Conservation (phyloP, 2,888 invertebrate genomes). For the Maniola hyperantus region DNA sequence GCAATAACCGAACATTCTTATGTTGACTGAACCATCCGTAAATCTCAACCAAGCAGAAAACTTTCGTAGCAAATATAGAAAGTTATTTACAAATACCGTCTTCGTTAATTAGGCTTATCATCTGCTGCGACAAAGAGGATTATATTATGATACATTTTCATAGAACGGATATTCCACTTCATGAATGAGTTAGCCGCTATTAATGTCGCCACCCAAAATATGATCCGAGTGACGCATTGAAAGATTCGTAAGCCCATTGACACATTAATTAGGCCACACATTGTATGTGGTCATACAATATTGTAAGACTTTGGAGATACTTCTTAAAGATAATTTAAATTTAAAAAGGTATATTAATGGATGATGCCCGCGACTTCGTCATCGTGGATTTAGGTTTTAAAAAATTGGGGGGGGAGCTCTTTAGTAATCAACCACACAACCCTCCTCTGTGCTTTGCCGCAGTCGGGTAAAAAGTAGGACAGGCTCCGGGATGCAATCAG, state of each 20-base stretch:
- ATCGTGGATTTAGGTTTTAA: too few species aligned
- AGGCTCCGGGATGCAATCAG: too few species aligned
- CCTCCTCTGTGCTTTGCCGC: too few species aligned
- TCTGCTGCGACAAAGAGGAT: constrained; percentile 5
- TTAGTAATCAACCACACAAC: too few species aligned
- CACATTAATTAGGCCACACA: constrained; percentile 28
- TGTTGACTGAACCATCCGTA: background rate
- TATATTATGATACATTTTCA: constrained; percentile 34
- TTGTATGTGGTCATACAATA: constrained; percentile 20
- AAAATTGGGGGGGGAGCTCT: too few species aligned
- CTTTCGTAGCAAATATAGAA: background rate
- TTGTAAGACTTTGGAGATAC: background rate
- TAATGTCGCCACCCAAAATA: constrained; percentile 29
- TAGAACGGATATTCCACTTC: constrained; percentile 35
- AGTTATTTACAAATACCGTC: background rate
- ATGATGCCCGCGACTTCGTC: too few species aligned
- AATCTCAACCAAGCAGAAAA: too few species aligned
- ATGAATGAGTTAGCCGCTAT: constrained; percentile 34
- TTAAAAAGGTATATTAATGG: too few species aligned
- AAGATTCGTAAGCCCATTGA: constrained; percentile 21
- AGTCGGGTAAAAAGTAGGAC: too few species aligned
- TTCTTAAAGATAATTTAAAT: background rate
- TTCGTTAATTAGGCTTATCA: constrained; percentile 17
- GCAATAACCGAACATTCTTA: background rate
- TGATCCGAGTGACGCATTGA: constrained; percentile 29